These are phyloP conservation scores for Mastomys coucha DNA, from an alignment of 2,113 vertebrate genomes.

Conservation along the genomic window DNA sequence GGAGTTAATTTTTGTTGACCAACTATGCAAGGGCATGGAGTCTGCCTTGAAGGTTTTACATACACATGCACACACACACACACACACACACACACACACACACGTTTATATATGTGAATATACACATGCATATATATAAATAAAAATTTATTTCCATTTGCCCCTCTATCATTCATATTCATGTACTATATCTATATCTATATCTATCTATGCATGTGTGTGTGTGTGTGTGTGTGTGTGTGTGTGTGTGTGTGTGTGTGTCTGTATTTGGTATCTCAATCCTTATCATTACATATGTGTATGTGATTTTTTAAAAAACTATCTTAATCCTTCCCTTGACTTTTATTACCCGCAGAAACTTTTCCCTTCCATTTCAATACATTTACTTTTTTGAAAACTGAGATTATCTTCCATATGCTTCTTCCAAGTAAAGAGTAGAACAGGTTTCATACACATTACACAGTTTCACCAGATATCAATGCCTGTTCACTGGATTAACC, in stretches of 20 bases:
- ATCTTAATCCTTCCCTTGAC: background rate
- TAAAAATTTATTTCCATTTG: background rate
- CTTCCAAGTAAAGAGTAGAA: background rate
- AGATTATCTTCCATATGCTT: background rate
- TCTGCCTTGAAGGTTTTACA: background rate
- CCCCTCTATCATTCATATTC: too few species aligned
- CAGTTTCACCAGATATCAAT: background rate
- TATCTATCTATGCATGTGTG: background rate
- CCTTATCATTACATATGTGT: background rate
- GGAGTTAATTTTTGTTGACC: background rate
- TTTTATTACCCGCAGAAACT: background rate
- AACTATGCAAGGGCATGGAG: too few species aligned
- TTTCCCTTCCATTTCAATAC: background rate
- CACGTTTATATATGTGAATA: too few species aligned
- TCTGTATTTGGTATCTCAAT: background rate
- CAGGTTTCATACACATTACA: background rate
- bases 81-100: too few species aligned
- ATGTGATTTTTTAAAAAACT: background rate
- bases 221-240: background rate
- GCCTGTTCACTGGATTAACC: background rate
- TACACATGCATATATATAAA: too few species aligned
- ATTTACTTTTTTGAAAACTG: background rate
- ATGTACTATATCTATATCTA: too few species aligned
- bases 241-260: too few species aligned
- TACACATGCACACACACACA: too few species aligned